Conservation (phyloP, 2,113 vertebrate genomes). For the Lagopus muta region DNA sequence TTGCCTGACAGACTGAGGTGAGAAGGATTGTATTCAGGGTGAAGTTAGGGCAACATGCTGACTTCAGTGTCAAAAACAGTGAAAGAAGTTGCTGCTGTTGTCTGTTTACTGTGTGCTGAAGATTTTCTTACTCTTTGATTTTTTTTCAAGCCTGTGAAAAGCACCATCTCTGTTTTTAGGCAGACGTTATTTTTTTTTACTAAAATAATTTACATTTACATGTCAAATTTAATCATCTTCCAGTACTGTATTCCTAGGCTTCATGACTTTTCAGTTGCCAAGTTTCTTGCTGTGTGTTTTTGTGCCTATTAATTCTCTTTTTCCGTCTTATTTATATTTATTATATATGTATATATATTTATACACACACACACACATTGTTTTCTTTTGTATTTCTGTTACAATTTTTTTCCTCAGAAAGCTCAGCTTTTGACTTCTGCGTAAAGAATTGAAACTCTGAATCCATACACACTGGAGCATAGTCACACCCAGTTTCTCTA, state of each 20-base stretch:
- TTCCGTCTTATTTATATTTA: background rate
- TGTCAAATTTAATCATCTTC: background rate
- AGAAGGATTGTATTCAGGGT: background rate
- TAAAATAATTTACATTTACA: background rate
- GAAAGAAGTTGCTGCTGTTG: background rate
- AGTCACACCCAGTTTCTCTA: background rate
- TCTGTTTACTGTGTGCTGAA: background rate
- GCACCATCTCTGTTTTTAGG: background rate
- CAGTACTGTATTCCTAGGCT: background rate
- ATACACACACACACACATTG: background rate
- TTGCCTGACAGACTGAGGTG: background rate
- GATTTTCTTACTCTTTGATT: background rate
- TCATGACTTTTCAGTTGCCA: background rate
- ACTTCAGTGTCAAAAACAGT: background rate
- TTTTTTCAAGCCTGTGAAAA: background rate
- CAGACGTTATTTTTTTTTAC: background rate
- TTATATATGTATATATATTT: background rate
- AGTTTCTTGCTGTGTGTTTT: background rate
- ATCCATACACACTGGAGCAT: background rate
- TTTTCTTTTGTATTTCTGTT: background rate
- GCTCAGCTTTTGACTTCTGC: background rate
- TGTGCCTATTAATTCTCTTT: background rate
- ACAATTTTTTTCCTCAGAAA: background rate
- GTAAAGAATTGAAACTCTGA: background rate
- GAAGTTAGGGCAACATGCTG: background rate